Evolutionary conservation across 1,140 invertebrate genomes (phyloP).

Genomic region (Drosophila yakuba): DNA sequence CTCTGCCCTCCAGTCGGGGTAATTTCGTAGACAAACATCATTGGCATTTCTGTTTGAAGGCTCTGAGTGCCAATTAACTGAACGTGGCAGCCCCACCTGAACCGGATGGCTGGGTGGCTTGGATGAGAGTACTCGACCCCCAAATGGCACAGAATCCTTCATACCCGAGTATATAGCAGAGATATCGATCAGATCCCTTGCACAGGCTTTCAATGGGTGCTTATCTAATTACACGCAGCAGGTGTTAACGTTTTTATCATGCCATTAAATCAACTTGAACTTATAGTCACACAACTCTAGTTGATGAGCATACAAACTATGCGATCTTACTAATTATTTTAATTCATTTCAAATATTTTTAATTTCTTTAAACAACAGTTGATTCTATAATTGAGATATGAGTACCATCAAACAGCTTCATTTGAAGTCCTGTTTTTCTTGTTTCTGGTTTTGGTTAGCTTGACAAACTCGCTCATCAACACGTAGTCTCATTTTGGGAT

Average conservation of each 20-base stretch:
- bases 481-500: conserved; percentile 70
- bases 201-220: conserved; percentile 3
- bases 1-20: conserved; percentile 21
- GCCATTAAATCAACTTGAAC: background rate
- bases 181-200: conserved; percentile 21
- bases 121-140: conserved; percentile 8
- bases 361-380: too few relatives aligned
- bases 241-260: background rate
- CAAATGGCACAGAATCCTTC: background rate
- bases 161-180: background rate
- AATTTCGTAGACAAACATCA: conserved; percentile 50
- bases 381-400: background rate
- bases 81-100: conserved; percentile 40
- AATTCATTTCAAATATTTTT: background rate
- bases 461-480: conserved; percentile 46
- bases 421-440: conserved; percentile 14
- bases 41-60: conserved; percentile 60
- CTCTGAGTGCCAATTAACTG: conserved; percentile 61
- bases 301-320: too few relatives aligned
- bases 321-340: too few relatives aligned
- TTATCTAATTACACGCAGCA: conserved; percentile 11
- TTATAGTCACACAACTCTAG: background rate
- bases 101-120: conserved; percentile 1
- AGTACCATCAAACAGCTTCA: conserved; percentile 11
- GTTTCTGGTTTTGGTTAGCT: conserved; percentile 21